Evolutionary conservation across 30 jellyfish, hydroid and myxozoan genomes (phyloP), one percentile per base, ranked within the genome.

Genomic region (Hydractinia echinata): DNA sequence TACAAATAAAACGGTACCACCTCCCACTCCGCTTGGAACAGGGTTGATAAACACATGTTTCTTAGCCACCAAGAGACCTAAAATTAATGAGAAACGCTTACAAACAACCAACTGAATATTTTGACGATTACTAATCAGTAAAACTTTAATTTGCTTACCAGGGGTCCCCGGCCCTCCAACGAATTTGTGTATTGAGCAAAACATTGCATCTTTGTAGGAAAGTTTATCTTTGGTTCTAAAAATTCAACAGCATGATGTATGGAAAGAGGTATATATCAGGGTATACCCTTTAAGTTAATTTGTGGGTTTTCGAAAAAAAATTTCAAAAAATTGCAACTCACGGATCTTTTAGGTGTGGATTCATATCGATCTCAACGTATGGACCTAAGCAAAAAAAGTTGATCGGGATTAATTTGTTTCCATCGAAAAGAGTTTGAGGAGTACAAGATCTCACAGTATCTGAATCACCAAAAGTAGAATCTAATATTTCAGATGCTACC

Each of bases 121-220:
- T 21, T 13, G 78, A 10, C 50, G 51, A 20, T 67, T 67, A 67
- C 11, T 15, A 13, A 10, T 67, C 1, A 15, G 78, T 11, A 13
- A 67, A 54, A 19, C 10, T 20, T 71, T 58, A 71, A n/a, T 71
- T 19, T 39, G 52, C 81, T 71, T 66, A 89, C 97, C 97, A 48
- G 97, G 97, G 19, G 97, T 90, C 44, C 97, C 97, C 15, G 97
- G 97, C 6, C 97, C 97, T 4, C 97, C 97, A 66, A 85, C 88
- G 81, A 90, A 90, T 71, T 90, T 90, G 68, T 90, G 97, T 8
- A 93, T 84, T 18, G 97, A 90, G 18, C 87, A 79, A 69, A 90
- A 90, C 7, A 90, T 84, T 4, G 95, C 97, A 77, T 90, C 97
- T 67, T 90, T 90, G 67, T 90, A 90, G 49, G 73, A 56, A 49